Evolutionary conservation across 92 coral and sea anemone genomes (phyloP).

Genomic region (Phenganax stokvisi): DNA sequence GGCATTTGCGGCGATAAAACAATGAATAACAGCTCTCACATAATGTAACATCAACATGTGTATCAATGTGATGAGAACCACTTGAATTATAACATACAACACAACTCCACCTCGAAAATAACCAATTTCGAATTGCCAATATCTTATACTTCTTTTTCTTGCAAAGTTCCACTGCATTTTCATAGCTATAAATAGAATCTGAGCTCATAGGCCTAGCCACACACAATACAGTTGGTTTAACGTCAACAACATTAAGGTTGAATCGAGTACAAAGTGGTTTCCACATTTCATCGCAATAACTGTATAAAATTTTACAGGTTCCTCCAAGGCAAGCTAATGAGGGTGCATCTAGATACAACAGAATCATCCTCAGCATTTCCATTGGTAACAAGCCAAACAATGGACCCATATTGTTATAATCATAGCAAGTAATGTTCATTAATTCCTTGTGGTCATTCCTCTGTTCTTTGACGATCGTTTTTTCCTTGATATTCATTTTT

Average conservation of each 20-base stretch:
- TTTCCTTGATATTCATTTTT: slow-evolving; percentile 8
- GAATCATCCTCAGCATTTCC: slow-evolving; percentile 75
- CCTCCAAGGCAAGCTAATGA: slow-evolving; percentile 77
- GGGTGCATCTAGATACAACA: slow-evolving; percentile 86
- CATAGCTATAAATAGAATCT: slow-evolving; percentile 67
- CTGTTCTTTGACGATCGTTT: slow-evolving; percentile 47
- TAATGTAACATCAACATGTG: slow-evolving; percentile 83
- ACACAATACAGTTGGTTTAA: slow-evolving; percentile 70
- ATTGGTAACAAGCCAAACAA: slow-evolving; percentile 80
- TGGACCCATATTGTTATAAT: slow-evolving; percentile 74
- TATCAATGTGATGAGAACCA: slow-evolving; percentile 84
- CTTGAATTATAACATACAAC: slow-evolving; percentile 77
- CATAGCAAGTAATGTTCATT: too few species aligned
- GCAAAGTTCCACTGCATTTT: slow-evolving; percentile 74
- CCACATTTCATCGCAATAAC: slow-evolving; percentile 73
- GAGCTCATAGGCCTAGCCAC: slow-evolving; percentile 72
- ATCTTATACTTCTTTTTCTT: slow-evolving; percentile 75
- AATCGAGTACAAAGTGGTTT: slow-evolving; percentile 69
- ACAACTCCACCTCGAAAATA: slow-evolving; percentile 89
- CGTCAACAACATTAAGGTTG: slow-evolving; percentile 38
- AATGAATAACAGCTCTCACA: slow-evolving; percentile 93
- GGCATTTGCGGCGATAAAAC: slow-evolving; percentile 98
- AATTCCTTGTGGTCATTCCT: slow-evolving; percentile 4
- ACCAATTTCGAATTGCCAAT: slow-evolving; percentile 75
- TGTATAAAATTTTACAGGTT: slow-evolving; percentile 67